Percentiles rank a stretch among this genome's conserved stretches.
Evolutionary conservation across 2,797 vertebrate genomes (phyloP).

Genomic region (Caiman crocodilus): DNA sequence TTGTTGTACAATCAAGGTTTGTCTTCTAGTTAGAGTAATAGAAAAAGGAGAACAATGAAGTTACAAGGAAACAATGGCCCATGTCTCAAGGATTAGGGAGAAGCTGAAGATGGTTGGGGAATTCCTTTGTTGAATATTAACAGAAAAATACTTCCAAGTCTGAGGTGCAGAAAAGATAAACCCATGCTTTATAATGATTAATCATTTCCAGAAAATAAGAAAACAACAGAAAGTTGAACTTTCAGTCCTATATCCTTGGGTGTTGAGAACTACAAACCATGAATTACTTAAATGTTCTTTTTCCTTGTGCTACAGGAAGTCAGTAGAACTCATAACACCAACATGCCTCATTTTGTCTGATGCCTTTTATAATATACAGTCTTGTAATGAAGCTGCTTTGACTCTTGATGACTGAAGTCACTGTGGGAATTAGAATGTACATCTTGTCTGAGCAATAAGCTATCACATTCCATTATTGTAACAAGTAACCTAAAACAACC

Average conservation of each 20-base stretch:
- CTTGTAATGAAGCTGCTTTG: not conserved
- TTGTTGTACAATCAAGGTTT: not conserved
- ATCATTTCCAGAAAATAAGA: not conserved
- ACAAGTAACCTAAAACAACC: not conserved
- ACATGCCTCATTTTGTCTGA: not conserved
- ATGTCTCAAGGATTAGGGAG: not conserved
- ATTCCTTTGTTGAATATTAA: slow-evolving; percentile 6
- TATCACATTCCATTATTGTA: not conserved
- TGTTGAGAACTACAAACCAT: not conserved
- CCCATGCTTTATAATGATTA: slow-evolving; percentile 16
- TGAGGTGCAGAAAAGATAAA: slow-evolving; percentile 31
- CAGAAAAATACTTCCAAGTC: slow-evolving; percentile 8
- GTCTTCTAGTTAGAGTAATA: not conserved
- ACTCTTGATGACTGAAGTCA: not conserved
- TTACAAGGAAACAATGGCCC: not conserved
- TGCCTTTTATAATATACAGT: not conserved
- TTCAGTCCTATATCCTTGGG: not conserved
- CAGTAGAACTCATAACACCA: not conserved
- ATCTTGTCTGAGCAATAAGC: not conserved
- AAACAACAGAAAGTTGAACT: not conserved
- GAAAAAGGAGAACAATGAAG: not conserved
- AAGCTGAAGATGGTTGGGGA: not conserved
- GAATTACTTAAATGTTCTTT: not conserved
- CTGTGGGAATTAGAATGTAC: not conserved
- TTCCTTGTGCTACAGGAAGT: not conserved